A percentile compares a stretch with the other conserved stretches of the same genome.
Conservation (phyloP, 1,140 invertebrate genomes). For the Bombus polaris region DNA sequence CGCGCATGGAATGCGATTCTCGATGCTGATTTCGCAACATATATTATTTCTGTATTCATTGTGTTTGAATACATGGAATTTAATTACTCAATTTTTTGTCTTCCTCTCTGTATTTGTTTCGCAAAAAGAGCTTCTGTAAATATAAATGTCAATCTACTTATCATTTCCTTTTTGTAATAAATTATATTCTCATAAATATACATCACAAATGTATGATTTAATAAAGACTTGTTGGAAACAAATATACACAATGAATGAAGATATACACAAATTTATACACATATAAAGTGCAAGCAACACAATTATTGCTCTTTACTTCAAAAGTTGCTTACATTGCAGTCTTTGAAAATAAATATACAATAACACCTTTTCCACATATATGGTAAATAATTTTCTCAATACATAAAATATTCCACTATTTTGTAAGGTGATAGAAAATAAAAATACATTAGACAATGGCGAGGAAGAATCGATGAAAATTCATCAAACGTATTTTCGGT, state of each 20-base stretch:
- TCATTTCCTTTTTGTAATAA: background rate
- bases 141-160: background rate
- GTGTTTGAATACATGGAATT: constrained; percentile 2
- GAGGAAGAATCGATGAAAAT: background rate
- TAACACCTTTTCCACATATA: background rate
- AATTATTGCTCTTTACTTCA: background rate
- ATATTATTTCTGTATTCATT: background rate
- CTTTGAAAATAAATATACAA: background rate
- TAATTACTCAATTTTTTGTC: background rate
- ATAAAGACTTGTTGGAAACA: background rate
- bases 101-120: background rate
- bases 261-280: background rate
- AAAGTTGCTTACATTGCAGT: background rate
- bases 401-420: background rate
- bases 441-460: background rate
- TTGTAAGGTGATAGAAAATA: background rate
- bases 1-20: constrained; percentile 74
- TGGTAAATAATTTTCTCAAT: background rate
- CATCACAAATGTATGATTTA: background rate
- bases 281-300: background rate
- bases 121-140: background rate
- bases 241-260: background rate
- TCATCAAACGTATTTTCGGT: too few relatives aligned
- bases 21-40: constrained; percentile 54
- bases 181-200: background rate